Evolutionary conservation across 1,140 invertebrate species (phyloP).

Genomic region (Archivesica marissinica): DNA sequence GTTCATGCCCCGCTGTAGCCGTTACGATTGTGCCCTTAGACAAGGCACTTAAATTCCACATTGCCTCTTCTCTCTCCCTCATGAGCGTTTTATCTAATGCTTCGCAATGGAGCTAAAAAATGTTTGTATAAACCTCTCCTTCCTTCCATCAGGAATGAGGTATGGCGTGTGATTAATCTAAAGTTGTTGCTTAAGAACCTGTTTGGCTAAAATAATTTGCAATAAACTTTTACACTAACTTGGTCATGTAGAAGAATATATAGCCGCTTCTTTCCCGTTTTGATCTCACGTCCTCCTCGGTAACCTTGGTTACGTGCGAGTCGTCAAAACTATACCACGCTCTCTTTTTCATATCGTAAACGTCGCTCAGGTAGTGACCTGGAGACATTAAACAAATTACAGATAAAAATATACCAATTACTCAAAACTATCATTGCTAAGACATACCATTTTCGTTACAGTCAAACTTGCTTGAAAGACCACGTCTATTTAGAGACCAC

Average conservation of each 20-base stretch:
- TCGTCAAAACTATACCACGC: constrained; percentile 81
- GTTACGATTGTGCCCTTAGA: no score
- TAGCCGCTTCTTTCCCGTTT: constrained; percentile 78
- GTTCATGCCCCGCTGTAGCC: no score
- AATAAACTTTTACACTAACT: constrained; percentile 68
- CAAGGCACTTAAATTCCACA: no score
- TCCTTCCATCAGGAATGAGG: no score
- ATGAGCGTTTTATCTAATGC: not conserved
- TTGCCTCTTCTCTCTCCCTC: not conserved
- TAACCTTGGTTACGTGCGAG: constrained; percentile 70
- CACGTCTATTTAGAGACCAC: no score
- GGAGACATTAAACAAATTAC: constrained; percentile 1
- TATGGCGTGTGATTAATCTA: not conserved
- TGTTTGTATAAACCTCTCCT: no score
- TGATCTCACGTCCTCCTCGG: constrained; percentile 71
- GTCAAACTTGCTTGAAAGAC: no score
- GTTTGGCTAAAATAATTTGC: not conserved
- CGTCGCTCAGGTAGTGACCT: constrained; percentile 82
- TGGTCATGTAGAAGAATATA: constrained; percentile 82
- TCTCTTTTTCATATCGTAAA: constrained; percentile 76
- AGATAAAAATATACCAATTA: no score
- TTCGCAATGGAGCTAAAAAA: no score
- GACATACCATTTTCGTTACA: no score
- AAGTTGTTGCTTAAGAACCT: not conserved
- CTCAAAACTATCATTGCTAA: no score